Percentiles rank a stretch among this genome's conserved stretches.
Evolutionary conservation across 2,113 vertebrate genomes (phyloP).

Genomic region (Oenanthe oenanthe): DNA sequence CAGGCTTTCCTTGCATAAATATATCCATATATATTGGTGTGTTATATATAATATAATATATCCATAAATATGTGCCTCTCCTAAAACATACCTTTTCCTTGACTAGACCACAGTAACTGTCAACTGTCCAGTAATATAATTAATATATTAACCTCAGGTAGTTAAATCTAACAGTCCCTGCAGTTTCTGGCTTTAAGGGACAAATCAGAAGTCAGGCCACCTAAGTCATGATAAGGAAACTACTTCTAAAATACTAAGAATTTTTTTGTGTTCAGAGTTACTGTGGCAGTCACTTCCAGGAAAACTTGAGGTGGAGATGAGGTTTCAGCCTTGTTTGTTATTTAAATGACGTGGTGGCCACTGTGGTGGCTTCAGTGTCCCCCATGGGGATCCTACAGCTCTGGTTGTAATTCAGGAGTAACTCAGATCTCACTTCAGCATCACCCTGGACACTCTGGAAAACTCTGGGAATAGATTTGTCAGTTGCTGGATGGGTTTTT

Average conservation of each 20-base stretch:
- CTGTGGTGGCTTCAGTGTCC: neutral
- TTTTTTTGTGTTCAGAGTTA: neutral
- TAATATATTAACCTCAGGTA: neutral
- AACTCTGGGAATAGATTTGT: neutral
- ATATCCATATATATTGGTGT: too few relatives aligned
- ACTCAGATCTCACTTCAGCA: neutral
- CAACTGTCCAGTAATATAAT: neutral
- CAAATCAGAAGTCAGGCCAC: neutral
- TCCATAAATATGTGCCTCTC: neutral
- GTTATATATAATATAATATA: too few relatives aligned
- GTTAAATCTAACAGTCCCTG: neutral
- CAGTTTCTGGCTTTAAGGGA: neutral
- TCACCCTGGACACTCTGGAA: neutral
- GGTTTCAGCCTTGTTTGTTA: rapidly evolving
- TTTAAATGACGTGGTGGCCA: neutral
- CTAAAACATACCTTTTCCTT: neutral
- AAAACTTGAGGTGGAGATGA: neutral
- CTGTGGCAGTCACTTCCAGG: neutral
- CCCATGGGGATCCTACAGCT: neutral
- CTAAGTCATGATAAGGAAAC: rapidly evolving
- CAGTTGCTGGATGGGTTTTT: neutral
- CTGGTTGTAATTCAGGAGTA: neutral
- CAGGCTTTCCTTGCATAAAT: neutral
- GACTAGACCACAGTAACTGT: neutral
- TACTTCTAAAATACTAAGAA: neutral